A percentile compares a stretch with the other conserved stretches of the same genome.
Conservation (phyloP, 2,888 invertebrate species). For the Dasysyrphus tricinctus region DNA sequence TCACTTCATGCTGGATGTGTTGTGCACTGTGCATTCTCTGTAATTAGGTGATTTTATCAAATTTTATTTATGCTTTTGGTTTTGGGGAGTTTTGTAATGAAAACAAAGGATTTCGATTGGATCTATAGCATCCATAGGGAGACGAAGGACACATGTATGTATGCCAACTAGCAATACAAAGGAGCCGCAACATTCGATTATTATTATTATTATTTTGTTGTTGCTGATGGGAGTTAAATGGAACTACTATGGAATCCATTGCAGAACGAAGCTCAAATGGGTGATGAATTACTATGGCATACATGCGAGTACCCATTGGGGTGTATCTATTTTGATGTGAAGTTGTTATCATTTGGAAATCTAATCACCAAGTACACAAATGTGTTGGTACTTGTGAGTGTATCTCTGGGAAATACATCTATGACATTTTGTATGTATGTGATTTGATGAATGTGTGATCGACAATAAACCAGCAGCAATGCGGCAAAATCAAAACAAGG, state of each 20-base stretch:
- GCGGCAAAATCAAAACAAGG: too few species aligned
- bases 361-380: conserved; percentile 42
- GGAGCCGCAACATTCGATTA: conserved; percentile 64
- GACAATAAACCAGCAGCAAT: too few species aligned
- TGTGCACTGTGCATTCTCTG: conserved; percentile 76
- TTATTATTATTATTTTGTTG: conserved; percentile 60
- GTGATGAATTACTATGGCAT: conserved; percentile 52
- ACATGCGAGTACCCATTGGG: conserved; percentile 8
- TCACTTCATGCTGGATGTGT: conserved; percentile 46
- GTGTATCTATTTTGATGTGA: conserved; percentile 39
- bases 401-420: not conserved
- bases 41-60: conserved; percentile 79
- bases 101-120: conserved; percentile 57
- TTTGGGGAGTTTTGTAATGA: conserved; percentile 69
- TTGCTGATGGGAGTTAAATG: conserved; percentile 45
- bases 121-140: not conserved
- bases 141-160: not conserved
- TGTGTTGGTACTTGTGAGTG: conserved; percentile 16
- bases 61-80: conserved; percentile 77
- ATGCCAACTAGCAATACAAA: conserved; percentile 7
- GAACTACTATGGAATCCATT: conserved; percentile 38
- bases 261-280: conserved; percentile 26
- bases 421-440: not conserved
- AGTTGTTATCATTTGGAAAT: conserved; percentile 59
- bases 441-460: not conserved